phyloP scores from a whole-genome alignment of 2,797 vertebrate genomes.

The Lithobates sylvaticus region DNA sequence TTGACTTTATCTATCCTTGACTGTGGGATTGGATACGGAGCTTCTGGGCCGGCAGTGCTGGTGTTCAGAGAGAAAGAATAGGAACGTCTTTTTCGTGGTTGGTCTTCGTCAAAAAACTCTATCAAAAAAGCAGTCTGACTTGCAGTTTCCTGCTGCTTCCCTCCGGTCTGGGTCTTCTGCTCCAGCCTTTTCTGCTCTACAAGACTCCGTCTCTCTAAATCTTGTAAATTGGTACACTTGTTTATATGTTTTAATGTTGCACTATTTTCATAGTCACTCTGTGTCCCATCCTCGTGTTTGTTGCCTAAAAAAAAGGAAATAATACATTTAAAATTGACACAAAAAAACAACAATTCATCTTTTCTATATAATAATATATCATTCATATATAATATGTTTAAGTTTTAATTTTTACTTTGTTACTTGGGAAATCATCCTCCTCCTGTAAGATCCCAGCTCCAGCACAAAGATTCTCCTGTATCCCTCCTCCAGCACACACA shows the following conservation, averaged over 20 bases:
- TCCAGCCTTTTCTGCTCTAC: slow-evolving; percentile 75
- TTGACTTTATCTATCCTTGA: slow-evolving; percentile 76
- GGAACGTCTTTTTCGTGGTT: slow-evolving; percentile 90
- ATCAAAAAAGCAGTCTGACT: slow-evolving; percentile 93
- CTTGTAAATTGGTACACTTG: slow-evolving; percentile 86
- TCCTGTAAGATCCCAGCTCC: too few relatives aligned
- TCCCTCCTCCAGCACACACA: too few relatives aligned
- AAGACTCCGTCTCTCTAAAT: slow-evolving; percentile 87
- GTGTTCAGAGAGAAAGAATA: slow-evolving; percentile 92
- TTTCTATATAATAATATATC: too few relatives aligned
- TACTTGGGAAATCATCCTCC: too few relatives aligned
- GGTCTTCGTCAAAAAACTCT: slow-evolving; percentile 93
- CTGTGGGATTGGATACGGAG: slow-evolving; percentile 85
- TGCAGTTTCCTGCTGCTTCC: slow-evolving; percentile 76
- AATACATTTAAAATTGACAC: too few relatives aligned
- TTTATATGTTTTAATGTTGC: slow-evolving; percentile 85
- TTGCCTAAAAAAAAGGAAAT: slow-evolving; percentile 80
- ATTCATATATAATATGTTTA: too few relatives aligned
- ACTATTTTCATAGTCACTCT: slow-evolving; percentile 95
- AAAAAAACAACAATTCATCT: not conserved
- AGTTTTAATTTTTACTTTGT: too few relatives aligned
- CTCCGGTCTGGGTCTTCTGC: slow-evolving; percentile 75
- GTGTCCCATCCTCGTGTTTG: slow-evolving; percentile 97
- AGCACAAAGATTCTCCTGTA: too few relatives aligned
- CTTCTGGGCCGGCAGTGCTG: slow-evolving; percentile 78